These are phyloP conservation scores for Andrena cerasifolii DNA, from an alignment of 1,140 invertebrate genomes.

Conservation along the genomic window DNA sequence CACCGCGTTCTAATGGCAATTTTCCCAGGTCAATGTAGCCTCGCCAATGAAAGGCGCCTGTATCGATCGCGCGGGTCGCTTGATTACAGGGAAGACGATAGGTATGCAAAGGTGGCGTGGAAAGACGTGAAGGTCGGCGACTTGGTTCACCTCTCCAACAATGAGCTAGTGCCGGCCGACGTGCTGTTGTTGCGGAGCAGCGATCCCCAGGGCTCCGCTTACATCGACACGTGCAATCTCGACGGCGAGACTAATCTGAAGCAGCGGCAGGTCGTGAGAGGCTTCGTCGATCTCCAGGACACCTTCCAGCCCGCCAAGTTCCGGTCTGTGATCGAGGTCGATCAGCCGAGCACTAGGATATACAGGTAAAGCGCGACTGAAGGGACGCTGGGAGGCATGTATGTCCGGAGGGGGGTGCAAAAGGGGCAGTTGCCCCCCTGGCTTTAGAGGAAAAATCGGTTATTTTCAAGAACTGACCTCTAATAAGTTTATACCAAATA, in stretches of 20 bases:
- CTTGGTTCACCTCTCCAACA: constrained; percentile 97
- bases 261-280: constrained; percentile 92
- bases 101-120: constrained; percentile 95
- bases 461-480: too few species aligned
- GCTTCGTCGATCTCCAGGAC: constrained; percentile 85
- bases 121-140: constrained; percentile 96
- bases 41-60: background rate
- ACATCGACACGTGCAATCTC: constrained; percentile 98
- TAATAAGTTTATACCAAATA: too few species aligned
- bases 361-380: constrained; percentile 84
- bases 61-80: constrained; percentile 3
- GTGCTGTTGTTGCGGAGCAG: constrained; percentile 94
- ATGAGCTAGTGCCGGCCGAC: constrained; percentile 98
- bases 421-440: too few species aligned
- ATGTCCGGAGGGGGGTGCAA: too few species aligned
- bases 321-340: constrained; percentile 92
- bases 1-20: background rate
- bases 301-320: constrained; percentile 92
- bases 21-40: background rate
- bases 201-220: constrained; percentile 96
- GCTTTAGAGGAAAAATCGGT: too few species aligned
- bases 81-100: constrained; percentile 88
- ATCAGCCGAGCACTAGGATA: constrained; percentile 96
- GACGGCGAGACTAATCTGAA: constrained; percentile 99
- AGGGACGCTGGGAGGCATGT: too few species aligned